Evolutionary conservation across 2,797 vertebrate species (phyloP), one percentile per base, ranked within the genome.

Genomic region (Gambelia wislizenii): DNA sequence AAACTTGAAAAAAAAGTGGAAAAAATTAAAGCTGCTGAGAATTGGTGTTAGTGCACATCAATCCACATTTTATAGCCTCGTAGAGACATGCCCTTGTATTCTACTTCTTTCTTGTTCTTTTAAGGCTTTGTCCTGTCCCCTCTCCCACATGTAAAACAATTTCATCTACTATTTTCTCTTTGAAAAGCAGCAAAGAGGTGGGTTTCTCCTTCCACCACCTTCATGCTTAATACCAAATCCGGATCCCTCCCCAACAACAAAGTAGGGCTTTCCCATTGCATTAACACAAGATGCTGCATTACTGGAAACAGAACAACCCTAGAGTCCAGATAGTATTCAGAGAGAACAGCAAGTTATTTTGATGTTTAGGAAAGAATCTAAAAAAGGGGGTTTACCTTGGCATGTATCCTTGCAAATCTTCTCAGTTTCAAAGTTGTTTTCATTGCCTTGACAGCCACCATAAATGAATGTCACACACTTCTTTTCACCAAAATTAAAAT

Each of bases 391-490:
- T 74, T 36, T 36, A 74, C 70, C 18, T 78, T 7, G 14, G 76
- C 76, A 78, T 2, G 5, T 30, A n/a, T n/a, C n/a, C n/a, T 2
- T 1, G 6, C 18, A 7, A 1, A 30, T 8, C 30, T 14, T n/a
- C 1, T 18, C 1, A 52, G 0, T 8, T 20, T 6, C 5, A 30
- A 78, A 78, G 30, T 52, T 52, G 14, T 52, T 52, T 1, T 7
- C 5, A 16, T 78, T 78, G 13, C 47, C 30, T 2, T 6, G 0
- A 52, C 76, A 52, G 1, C 76, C 76, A 9, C 30, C 2, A n/a
- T 18, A 78, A 0, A 0, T 13, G 75, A 47, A 49, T 27, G 4
- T 1, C 22, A 0, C 1, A 4, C 75, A 77, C 27, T 1, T 10
- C 75, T 77, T 12, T 20, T 2, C 7, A 12, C 39, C 18, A 5